A percentile compares a stretch with the other conserved stretches of the same genome.
Evolutionary conservation across 2,888 invertebrate species (phyloP).

Genomic region (Scotopteryx bipunctaria): DNA sequence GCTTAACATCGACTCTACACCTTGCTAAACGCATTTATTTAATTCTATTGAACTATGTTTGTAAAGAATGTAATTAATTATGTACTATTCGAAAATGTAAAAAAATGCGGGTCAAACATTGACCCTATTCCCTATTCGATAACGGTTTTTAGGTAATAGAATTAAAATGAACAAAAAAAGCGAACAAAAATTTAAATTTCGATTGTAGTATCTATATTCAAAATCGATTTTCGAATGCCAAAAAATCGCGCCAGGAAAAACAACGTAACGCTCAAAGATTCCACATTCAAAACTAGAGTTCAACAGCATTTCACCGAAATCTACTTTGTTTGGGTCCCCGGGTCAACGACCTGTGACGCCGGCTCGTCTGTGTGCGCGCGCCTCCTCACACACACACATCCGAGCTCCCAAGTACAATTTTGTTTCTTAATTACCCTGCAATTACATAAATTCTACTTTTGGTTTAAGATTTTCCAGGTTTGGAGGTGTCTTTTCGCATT

Average conservation of each 20-base stretch:
- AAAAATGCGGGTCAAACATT: too few relatives aligned
- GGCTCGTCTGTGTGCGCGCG: constrained; percentile 68
- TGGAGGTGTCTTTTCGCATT: constrained; percentile 26
- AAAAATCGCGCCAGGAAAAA: constrained; percentile 66
- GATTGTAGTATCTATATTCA: constrained; percentile 9
- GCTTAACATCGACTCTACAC: constrained; percentile 47
- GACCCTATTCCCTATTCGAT: too few relatives aligned
- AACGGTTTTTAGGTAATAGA: too few relatives aligned
- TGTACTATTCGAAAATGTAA: not conserved
- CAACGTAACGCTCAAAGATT: constrained; percentile 61
- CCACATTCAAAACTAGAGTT: constrained; percentile 78
- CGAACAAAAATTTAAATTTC: constrained; percentile 1
- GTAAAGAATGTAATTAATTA: not conserved
- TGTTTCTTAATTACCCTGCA: constrained; percentile 67
- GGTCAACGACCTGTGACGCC: constrained; percentile 78
- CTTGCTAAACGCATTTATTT: constrained; percentile 29
- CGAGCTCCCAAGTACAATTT: constrained; percentile 59
- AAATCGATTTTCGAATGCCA: constrained; percentile 48
- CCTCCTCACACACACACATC: constrained; percentile 64
- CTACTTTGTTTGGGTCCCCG: constrained; percentile 82
- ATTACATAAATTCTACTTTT: constrained; percentile 47
- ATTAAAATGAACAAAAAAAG: not conserved
- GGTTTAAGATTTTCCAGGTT: constrained; percentile 43
- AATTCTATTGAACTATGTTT: constrained; percentile 24
- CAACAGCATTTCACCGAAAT: constrained; percentile 83